Evolutionary conservation across 1,140 invertebrate genomes (phyloP), one percentile per base, ranked within the genome.

Genomic region (Chelonus insularis): DNA sequence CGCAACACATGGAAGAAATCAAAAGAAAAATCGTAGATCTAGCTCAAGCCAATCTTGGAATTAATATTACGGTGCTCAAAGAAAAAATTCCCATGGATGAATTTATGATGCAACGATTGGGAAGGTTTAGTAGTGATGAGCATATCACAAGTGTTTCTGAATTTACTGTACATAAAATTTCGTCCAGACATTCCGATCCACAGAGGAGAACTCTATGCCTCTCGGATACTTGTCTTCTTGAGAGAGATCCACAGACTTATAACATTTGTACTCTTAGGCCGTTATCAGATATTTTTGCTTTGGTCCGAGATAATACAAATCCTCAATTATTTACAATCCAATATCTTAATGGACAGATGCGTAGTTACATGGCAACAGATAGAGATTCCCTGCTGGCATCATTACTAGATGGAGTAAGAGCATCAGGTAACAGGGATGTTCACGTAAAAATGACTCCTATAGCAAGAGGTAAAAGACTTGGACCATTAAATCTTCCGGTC

Each of bases 401-500:
- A 3, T 78, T 99, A 9, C 78, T 99, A 60, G 98, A 99, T 82
- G 95, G 95, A 41, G 95, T 98, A 8, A 84, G 97, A 68, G 95
- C 95, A 12, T 95, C 95, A 20, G 97, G 97, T 1, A 99, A 99
- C 77, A 86, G 92, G 71, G 94, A 99, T 83, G 93, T 99, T n/a
- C 95, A 97, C 82, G 93, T 99, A 1, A 92, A 91, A 72, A 96
- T 96, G 84, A 84, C 82, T 50, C 84, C 85, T 12, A 95, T 94
- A 43, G 86, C 91, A 41, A 83, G 94, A 60, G 93, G 94, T 0
- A 90, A 92, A 70, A 84, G 97, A 63, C 85, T 97, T 60, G 93
- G 95, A 36, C 96, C 96, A 18, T 85, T 97, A 39, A 89, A 89
- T 72, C 86, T 89, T 41, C 87, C 90, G 5, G 91, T 98, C 0